These are phyloP conservation scores for Noctua janthina DNA, from an alignment of 2,888 invertebrate genomes.

Conservation along the genomic window DNA sequence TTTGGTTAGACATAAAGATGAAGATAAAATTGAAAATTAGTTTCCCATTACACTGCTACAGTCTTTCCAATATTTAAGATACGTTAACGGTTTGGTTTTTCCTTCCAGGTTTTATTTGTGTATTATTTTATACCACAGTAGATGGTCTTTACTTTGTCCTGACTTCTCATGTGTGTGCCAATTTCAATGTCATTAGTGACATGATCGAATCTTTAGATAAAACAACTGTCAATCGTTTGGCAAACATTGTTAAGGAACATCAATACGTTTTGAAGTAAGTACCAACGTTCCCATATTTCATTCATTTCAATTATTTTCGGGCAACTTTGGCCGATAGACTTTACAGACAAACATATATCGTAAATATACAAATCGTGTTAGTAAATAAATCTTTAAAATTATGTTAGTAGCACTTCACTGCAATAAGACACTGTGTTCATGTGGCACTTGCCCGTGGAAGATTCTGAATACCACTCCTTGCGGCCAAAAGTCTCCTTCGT, in stretches of 20 bases:
- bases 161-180: slow-evolving; percentile 81
- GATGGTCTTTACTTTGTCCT: slow-evolving; percentile 82
- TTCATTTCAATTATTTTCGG: no score
- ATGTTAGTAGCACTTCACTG: no score
- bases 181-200: slow-evolving; percentile 77
- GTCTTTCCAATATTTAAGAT: not conserved
- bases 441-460: no score
- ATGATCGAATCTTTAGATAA: slow-evolving; percentile 72
- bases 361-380: no score
- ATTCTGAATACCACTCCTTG: no score
- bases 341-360: no score
- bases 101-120: slow-evolving; percentile 79
- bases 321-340: no score
- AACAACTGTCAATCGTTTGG: slow-evolving; percentile 64
- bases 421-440: no score
- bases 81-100: not conserved
- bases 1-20: not conserved
- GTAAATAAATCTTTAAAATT: no score
- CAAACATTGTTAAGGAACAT: slow-evolving; percentile 78
- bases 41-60: not conserved
- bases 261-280: slow-evolving; percentile 83
- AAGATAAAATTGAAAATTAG: not conserved
- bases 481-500: no score
- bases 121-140: slow-evolving; percentile 77
- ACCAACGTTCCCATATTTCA: not conserved